A percentile compares a stretch with the other conserved stretches of the same genome.
Conservation (phyloP, 2,113 vertebrate genomes). For the Mus spicilegus region DNA sequence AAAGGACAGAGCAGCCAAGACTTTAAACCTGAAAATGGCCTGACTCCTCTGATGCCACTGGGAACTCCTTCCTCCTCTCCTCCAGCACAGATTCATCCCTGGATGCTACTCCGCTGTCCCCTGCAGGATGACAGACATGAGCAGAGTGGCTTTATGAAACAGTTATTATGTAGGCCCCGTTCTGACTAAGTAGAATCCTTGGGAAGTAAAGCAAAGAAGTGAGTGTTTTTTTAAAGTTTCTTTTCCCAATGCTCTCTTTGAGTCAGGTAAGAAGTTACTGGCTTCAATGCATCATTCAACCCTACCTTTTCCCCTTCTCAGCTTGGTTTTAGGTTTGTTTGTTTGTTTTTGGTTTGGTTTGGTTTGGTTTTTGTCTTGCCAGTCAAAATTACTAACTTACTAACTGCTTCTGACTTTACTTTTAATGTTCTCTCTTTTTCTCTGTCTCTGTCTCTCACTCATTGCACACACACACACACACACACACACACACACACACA, state of each 20-base stretch:
- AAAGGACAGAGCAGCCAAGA: not conserved
- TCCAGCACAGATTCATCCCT: not conserved
- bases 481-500: not conserved
- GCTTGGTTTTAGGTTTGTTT: too few relatives aligned
- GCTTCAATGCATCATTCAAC: not conserved
- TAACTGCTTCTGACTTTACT: not conserved
- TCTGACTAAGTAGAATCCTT: not conserved
- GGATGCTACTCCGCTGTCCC: not conserved
- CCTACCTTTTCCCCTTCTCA: accelerated
- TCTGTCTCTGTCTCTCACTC: too few relatives aligned
- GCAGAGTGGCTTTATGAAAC: not conserved
- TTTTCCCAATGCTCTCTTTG: not conserved
- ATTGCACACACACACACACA: not conserved
- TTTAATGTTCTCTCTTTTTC: not conserved
- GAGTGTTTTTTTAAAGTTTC: not conserved
- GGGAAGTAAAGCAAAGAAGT: not conserved
- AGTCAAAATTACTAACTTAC: not conserved
- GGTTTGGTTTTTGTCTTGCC: too few relatives aligned
- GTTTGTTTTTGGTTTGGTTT: too few relatives aligned
- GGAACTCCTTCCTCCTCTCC: not conserved
- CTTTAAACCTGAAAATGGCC: not conserved
- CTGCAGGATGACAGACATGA: not conserved
- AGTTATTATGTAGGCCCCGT: not conserved
- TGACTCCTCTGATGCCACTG: not conserved
- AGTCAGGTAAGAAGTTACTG: not conserved